Conservation (phyloP, 2,888 invertebrate genomes). For the Neocrepidodera transversa region DNA sequence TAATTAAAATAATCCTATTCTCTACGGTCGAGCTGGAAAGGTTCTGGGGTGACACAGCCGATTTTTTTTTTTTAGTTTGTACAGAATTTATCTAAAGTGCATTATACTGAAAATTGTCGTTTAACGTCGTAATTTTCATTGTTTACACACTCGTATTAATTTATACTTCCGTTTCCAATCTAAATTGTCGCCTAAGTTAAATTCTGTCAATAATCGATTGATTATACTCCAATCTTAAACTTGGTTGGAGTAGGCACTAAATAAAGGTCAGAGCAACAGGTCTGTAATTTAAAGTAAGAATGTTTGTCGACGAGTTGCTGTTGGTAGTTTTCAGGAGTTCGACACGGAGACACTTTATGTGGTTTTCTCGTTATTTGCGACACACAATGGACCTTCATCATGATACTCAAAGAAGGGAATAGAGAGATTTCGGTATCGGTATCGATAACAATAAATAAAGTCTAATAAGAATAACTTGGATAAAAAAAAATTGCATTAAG, state of each 20-base stretch:
- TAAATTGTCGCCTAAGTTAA: too few relatives aligned
- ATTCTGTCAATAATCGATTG: neutral
- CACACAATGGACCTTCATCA: constrained; percentile 11
- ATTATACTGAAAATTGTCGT: too few relatives aligned
- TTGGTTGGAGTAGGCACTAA: neutral
- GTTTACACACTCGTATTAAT: too few relatives aligned
- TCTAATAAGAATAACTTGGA: neutral
- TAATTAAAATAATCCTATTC: too few relatives aligned
- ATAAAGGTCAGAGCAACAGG: constrained; percentile 17
- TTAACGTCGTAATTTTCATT: too few relatives aligned
- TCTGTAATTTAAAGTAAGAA: constrained; percentile 10
- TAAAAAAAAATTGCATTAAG: neutral
- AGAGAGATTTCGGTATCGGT: neutral
- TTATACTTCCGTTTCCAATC: too few relatives aligned
- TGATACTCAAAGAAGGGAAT: neutral
- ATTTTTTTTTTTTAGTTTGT: too few relatives aligned
- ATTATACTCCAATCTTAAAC: neutral
- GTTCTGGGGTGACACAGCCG: too few relatives aligned
- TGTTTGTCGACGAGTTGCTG: constrained; percentile 6
- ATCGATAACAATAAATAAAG: neutral
- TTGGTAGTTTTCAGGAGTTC: neutral
- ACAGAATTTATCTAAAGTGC: too few relatives aligned
- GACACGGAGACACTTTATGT: constrained; percentile 12
- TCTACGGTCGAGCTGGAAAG: too few relatives aligned
- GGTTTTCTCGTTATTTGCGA: constrained; percentile 10